Base-by-base conservation (phyloP, 1,140 invertebrate species). In the Drosophila elegans region DNA sequence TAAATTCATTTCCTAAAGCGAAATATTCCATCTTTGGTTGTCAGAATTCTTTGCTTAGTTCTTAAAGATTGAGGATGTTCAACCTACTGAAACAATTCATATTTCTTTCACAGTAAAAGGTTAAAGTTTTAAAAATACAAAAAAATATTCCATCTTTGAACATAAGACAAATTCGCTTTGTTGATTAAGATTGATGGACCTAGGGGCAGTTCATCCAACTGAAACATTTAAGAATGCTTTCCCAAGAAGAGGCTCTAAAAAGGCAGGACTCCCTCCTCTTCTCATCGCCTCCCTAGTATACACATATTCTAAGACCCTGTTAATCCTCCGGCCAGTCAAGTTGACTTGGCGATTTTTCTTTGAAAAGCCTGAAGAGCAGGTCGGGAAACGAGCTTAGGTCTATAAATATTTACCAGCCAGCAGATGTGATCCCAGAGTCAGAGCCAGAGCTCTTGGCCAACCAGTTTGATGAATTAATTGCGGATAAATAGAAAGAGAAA, bases 401-500 rank as follows among this genome's bases (percentile, higher is more conserved):
- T 69, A 71, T 71, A 71, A 71, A 71, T 71, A 71, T 71, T 71
- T 56, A 71, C 63, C 67, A 49, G 25, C 27, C 48, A 34, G 63
- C 69, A 42, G 32, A 56, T 75, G 39, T 49, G 53, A 52, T 48
- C 48, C 29, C 48, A 48, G 46, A 29, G 25, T 29, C 27, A 29
- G 46, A 48, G 45, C 27, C 46, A 32, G 44, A 45, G 44, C 44
- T 46, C 55, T 60, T n/a, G 49, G 7, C 32, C 41, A 85, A 80
- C 81, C 73, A 55, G 80, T 84, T 84, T 78, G 69, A 74, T 81
- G 60, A 62, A 63, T 62, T 66, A 63, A 80, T 82, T 68, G 79
- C 62, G 25, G 41, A 61, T 46, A 44, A 59, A 41, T 41, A 59
- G 53, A 52, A 67, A 74, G 55, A 77, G 54, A 78, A 79, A 86